Base-by-base conservation (phyloP, 2,113 vertebrate genomes). In the Rhineura floridana region DNA sequence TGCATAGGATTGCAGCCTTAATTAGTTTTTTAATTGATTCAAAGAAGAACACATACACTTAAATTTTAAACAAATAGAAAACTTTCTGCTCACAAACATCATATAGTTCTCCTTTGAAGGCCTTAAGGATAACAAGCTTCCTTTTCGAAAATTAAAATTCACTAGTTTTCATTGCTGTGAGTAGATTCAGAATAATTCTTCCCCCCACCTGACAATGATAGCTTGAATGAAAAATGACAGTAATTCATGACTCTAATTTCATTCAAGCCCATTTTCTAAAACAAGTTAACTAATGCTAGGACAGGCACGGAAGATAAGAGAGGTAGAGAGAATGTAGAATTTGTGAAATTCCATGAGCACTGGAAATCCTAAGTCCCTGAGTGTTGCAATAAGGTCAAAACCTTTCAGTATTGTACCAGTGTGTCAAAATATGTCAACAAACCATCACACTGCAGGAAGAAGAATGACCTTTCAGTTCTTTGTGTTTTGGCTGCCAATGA, bases 341-440 rank as follows among this genome's bases (percentile, higher is more conserved):
- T 79, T 88, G 81, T 92, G 82, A 92, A 94, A 95, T 89, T 67
- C 67, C 87, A 39, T 48, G 84, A 89, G 72, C 81, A 67, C 52
- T 86, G 92, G 88, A 95, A 90, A 92, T 91, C 91, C 81, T 62
- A 91, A 94, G 93, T 95, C 94, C 95, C 95, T 93, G 46, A 82
- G 95, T 94, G 89, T 87, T 91, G 90, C 88, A 93, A 88, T 94
- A 95, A 96, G 96, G 97, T 97, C 96, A 96, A 95, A 97, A 95
- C 94, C 95, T 97, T 96, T 96, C 90, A 96, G 96, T 93, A 89
- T 94, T 97, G 93, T 95, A 94, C 87, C 90, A 91, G 88, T 79
- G 91, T 97, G 96, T 98, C 98, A 98, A 97, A 97, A 97, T 96
- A 97, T 95, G 95, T 97, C 98, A 98, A 97, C 96, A 96, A 96